A percentile compares a stretch with the other conserved stretches of the same genome.
These are phyloP conservation scores for Anastrepha obliqua DNA, from an alignment of 1,140 invertebrate genomes.

Conservation along the genomic window DNA sequence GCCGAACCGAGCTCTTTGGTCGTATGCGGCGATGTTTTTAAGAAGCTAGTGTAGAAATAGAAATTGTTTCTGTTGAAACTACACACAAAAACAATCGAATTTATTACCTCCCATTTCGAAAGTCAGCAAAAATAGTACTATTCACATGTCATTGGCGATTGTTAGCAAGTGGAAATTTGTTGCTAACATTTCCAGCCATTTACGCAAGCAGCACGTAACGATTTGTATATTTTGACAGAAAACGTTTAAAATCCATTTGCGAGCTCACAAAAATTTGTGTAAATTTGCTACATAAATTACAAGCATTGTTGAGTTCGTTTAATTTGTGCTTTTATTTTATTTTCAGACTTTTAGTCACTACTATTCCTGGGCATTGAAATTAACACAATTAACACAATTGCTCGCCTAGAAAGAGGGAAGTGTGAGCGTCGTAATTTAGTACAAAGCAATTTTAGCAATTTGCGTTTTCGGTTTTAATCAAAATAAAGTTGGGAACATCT, in stretches of 20 bases:
- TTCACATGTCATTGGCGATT: background rate
- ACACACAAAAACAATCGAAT: too few relatives aligned
- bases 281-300: slow-evolving; percentile 6
- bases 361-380: background rate
- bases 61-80: too few relatives aligned
- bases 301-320: background rate
- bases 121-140: too few relatives aligned
- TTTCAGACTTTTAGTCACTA: background rate
- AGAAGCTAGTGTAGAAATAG: too few relatives aligned
- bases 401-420: slow-evolving; percentile 18
- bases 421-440: background rate
- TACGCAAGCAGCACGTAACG: too few relatives aligned
- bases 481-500: background rate
- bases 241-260: background rate
- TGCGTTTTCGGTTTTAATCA: background rate
- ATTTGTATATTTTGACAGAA: too few relatives aligned
- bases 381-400: slow-evolving; percentile 36
- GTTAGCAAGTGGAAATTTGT: background rate
- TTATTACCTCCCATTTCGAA: too few relatives aligned
- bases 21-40: too few relatives aligned
- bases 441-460: slow-evolving; percentile 3
- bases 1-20: too few relatives aligned
- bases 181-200: too few relatives aligned
- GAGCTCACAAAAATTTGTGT: background rate
- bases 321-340: background rate